Evolutionary conservation across 2,797 vertebrate genomes (phyloP).

Genomic region (Selene dorsalis): DNA sequence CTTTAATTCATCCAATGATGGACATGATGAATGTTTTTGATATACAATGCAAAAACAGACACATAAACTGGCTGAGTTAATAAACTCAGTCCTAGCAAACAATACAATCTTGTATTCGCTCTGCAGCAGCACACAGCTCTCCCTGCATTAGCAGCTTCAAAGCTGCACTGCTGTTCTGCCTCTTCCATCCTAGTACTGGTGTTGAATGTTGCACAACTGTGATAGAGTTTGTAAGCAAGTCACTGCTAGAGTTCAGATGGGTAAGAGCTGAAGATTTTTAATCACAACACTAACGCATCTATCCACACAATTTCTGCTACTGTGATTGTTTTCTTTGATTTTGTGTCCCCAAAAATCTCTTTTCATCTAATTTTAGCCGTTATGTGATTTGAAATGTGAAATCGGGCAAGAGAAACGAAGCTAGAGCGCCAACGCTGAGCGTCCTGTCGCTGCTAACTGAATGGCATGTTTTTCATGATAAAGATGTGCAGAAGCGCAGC

Average conservation of each 20-base stretch:
- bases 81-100: background rate
- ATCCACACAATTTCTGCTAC: background rate
- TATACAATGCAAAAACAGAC: slow-evolving; percentile 7
- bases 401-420: background rate
- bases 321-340: slow-evolving; percentile 13
- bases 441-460: slow-evolving; percentile 28
- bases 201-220: slow-evolving; percentile 51
- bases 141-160: slow-evolving; percentile 28
- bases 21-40: slow-evolving; percentile 1
- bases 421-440: slow-evolving; percentile 24
- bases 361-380: slow-evolving; percentile 30
- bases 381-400: slow-evolving; percentile 22
- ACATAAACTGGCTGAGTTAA: slow-evolving; percentile 7
- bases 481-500: slow-evolving; percentile 12
- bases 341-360: slow-evolving; percentile 1
- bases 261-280: background rate
- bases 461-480: slow-evolving; percentile 31
- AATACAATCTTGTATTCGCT: background rate
- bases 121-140: background rate
- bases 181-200: slow-evolving; percentile 8
- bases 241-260: background rate
- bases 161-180: slow-evolving; percentile 1
- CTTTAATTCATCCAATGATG: background rate
- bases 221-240: slow-evolving; percentile 9
- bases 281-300: background rate